phyloP scores from a whole-genome alignment of 2,113 vertebrate species.

The zebrafish (Danio rerio) region DNA sequence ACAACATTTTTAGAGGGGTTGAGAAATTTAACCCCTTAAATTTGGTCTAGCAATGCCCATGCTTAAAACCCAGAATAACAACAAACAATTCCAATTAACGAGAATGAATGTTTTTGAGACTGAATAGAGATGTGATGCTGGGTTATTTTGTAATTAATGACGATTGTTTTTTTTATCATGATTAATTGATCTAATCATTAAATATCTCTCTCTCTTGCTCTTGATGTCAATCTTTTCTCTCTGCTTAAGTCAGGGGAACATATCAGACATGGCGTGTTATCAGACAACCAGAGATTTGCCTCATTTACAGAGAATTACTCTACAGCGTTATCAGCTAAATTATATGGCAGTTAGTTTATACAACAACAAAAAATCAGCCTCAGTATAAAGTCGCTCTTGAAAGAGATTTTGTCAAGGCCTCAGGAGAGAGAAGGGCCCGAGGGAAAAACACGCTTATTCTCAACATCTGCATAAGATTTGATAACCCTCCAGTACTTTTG shows the following conservation, averaged over 20 bases:
- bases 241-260: not conserved
- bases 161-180: too few relatives aligned
- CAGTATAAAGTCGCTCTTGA: conserved; percentile 39
- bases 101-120: too few relatives aligned
- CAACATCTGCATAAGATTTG: conserved; percentile 37
- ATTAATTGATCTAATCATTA: too few relatives aligned
- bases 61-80: too few relatives aligned
- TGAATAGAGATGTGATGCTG: too few relatives aligned
- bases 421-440: conserved; percentile 40
- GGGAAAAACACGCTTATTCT: conserved; percentile 38
- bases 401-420: conserved; percentile 51
- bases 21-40: too few relatives aligned
- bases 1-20: too few relatives aligned
- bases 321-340: conserved; percentile 43
- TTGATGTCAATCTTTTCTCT: conserved; percentile 1
- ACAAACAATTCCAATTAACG: too few relatives aligned
- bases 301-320: conserved; percentile 51
- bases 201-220: too few relatives aligned
- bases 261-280: conserved; percentile 39
- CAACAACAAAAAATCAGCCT: conserved; percentile 48
- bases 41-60: too few relatives aligned
- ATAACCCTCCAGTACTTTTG: conserved; percentile 34
- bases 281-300: conserved; percentile 34
- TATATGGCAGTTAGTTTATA: conserved; percentile 56
- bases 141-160: too few relatives aligned